Evolutionary conservation across 2,113 vertebrate species (phyloP).

Genomic region (Tringa solitaria): DNA sequence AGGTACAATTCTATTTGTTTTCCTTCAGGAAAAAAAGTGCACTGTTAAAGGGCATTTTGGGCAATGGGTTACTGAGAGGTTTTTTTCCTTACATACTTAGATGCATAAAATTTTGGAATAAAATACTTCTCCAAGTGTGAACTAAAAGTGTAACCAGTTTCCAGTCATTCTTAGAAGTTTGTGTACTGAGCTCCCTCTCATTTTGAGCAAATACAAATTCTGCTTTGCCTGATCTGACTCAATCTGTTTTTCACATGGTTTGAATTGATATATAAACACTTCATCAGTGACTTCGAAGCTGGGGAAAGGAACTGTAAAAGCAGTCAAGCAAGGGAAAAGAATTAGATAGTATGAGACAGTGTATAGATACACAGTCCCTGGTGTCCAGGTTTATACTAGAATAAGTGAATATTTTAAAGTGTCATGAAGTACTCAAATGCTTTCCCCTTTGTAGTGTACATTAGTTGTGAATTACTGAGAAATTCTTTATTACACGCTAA

Average conservation of each 20-base stretch:
- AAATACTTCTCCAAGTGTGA: neutral
- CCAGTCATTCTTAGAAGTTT: neutral
- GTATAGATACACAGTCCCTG: neutral
- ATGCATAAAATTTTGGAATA: neutral
- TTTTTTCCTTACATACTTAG: neutral
- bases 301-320: neutral
- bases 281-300: neutral
- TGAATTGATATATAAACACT: neutral
- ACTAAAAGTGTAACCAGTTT: neutral
- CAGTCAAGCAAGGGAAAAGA: neutral
- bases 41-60: neutral
- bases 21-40: neutral
- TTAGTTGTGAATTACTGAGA: neutral
- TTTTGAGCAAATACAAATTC: neutral
- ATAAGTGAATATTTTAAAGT: neutral
- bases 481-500: neutral
- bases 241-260: neutral
- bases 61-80: neutral
- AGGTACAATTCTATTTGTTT: neutral
- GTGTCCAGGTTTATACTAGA: neutral
- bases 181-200: neutral
- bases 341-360: neutral
- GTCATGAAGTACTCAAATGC: neutral
- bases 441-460: neutral
- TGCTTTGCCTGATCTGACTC: neutral